A percentile compares a stretch with the other conserved stretches of the same genome.
These are phyloP conservation scores for Brachyalestes nurse DNA, from an alignment of 2,797 vertebrate species.

Conservation along the genomic window DNA sequence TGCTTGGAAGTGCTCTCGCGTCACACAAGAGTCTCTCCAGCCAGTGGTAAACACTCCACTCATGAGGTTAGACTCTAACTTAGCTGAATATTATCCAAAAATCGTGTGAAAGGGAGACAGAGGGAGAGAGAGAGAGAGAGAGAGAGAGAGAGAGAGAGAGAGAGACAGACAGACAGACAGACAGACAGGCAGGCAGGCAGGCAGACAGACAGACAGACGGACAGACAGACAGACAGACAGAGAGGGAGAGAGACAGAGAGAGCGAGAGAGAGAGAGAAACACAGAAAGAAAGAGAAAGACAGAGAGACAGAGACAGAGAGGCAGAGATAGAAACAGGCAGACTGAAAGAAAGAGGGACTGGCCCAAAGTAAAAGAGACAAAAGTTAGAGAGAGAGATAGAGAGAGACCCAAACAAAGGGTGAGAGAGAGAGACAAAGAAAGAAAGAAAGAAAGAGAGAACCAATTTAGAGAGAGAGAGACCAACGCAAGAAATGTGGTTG, in stretches of 20 bases:
- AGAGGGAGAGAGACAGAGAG: no score
- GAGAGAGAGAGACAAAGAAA: background rate
- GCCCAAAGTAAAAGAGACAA: background rate
- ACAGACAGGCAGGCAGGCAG: no score
- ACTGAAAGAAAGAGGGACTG: background rate
- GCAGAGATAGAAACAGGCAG: no score
- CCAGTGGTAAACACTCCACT: slow-evolving; percentile 46
- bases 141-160: background rate
- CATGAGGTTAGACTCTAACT: slow-evolving; percentile 8
- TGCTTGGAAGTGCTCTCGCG: slow-evolving; percentile 34
- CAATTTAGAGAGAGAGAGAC: background rate
- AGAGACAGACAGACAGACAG: background rate
- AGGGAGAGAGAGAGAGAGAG: background rate
- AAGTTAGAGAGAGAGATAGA: background rate
- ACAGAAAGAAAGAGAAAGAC: no score
- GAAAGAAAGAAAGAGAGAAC: background rate
- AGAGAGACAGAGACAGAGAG: background rate
- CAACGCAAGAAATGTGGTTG: no score
- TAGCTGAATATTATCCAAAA: background rate
- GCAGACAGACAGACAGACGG: no score
- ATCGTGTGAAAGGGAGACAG: background rate
- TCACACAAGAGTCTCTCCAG: slow-evolving; percentile 46
- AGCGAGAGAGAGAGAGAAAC: no score
- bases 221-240: no score
- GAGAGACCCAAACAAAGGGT: background rate